Percentiles rank a stretch among this genome's conserved stretches.
phyloP scores from a whole-genome alignment of 2,888 invertebrate species.

The Sclerodermus sp. region DNA sequence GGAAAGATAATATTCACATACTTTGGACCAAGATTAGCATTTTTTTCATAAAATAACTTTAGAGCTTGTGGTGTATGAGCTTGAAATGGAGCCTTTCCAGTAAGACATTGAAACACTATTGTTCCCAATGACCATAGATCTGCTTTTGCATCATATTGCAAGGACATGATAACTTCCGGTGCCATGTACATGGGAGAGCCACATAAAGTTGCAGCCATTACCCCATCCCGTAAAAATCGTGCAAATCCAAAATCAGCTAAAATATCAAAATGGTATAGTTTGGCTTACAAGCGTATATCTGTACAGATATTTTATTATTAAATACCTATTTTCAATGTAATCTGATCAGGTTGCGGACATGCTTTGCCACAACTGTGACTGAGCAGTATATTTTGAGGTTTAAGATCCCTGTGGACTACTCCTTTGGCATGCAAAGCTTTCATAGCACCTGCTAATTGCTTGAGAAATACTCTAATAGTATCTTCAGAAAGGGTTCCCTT shows the following conservation, averaged over 20 bases:
- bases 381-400: constrained; percentile 98
- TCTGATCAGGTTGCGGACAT: constrained; percentile 78
- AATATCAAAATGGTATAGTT: constrained; percentile 39
- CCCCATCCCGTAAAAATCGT: constrained; percentile 95
- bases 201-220: constrained; percentile 99
- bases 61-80: constrained; percentile 97
- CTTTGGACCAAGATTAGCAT: constrained; percentile 87
- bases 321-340: constrained; percentile 94
- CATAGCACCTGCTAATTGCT: constrained; percentile 97
- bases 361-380: constrained; percentile 75
- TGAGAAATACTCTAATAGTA: constrained; percentile 91
- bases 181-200: constrained; percentile 99
- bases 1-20: constrained; percentile 58
- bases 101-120: constrained; percentile 97
- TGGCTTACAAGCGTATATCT: too few species aligned
- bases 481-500: constrained; percentile 97
- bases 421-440: constrained; percentile 95
- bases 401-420: constrained; percentile 97
- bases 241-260: constrained; percentile 99
- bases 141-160: constrained; percentile 98
- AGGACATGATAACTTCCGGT: constrained; percentile 98
- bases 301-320: constrained; percentile 30
- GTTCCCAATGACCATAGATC: constrained; percentile 99
- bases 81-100: constrained; percentile 97
- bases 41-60: constrained; percentile 96